Conservation (phyloP, 2,888 invertebrate genomes). For the Watsonalla cultraria region DNA sequence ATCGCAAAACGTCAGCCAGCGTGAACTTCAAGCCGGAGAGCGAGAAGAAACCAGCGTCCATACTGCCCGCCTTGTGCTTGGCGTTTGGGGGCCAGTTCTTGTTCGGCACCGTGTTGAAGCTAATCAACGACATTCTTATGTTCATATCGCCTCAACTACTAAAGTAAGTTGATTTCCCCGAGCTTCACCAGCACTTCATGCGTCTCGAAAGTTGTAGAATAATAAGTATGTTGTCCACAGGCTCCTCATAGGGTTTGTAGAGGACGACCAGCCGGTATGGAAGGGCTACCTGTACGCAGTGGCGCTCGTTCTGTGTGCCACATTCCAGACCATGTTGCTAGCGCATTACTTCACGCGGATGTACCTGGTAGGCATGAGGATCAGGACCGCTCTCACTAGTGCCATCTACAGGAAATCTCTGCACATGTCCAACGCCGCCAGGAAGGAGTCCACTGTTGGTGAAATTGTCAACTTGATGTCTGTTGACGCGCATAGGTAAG, state of each 20-base stretch:
- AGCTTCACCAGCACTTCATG: not conserved
- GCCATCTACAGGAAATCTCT: conserved; percentile 93
- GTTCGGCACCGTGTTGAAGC: conserved; percentile 90
- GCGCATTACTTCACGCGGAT: conserved; percentile 95
- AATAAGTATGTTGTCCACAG: conserved; percentile 56
- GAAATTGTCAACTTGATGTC: conserved; percentile 96
- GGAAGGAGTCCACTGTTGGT: conserved; percentile 91
- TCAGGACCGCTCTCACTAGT: conserved; percentile 92
- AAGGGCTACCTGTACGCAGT: conserved; percentile 91
- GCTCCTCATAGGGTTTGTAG: conserved; percentile 85
- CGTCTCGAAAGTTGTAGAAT: too few relatives aligned
- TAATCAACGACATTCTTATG: conserved; percentile 89
- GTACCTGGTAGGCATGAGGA: conserved; percentile 93
- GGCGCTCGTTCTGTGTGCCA: conserved; percentile 85
- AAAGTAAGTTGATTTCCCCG: conserved; percentile 77
- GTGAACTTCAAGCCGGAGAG: conserved; percentile 85
- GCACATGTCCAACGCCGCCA: conserved; percentile 86
- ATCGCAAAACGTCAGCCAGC: conserved; percentile 83
- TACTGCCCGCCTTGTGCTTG: conserved; percentile 89
- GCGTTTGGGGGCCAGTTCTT: conserved; percentile 93
- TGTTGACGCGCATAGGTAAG: conserved; percentile 89
- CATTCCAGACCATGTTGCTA: conserved; percentile 88
- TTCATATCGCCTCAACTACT: conserved; percentile 95
- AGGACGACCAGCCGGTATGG: conserved; percentile 83
- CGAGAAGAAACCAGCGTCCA: conserved; percentile 86